Conservation (phyloP, 1,140 invertebrate genomes). For the Physella acuta region DNA sequence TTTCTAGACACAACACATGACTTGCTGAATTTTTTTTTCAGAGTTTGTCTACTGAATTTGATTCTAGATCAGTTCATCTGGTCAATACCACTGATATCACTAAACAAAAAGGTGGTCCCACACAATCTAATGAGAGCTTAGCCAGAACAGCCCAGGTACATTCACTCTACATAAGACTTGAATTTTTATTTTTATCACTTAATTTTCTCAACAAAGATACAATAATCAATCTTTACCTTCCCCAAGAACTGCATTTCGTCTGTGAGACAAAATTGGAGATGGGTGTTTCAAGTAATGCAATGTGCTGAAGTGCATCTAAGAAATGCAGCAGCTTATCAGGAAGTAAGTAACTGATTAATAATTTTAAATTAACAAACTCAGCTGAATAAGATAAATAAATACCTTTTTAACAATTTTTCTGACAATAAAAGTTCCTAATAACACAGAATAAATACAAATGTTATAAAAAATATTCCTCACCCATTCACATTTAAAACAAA, state of each 20-base stretch:
- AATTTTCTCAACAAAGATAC: neutral
- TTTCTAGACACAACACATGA: no score
- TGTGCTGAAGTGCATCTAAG: conserved; percentile 45
- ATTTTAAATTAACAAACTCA: no score
- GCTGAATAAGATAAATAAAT: neutral
- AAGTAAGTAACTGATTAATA: no score
- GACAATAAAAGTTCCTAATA: neutral
- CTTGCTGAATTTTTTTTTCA: conserved; percentile 27
- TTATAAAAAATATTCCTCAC: no score
- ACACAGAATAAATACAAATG: no score
- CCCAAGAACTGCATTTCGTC: conserved; percentile 41
- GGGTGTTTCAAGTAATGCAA: conserved; percentile 40
- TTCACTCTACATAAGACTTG: neutral
- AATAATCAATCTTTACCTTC: neutral
- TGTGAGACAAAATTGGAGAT: conserved; percentile 43
- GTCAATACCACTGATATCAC: conserved; percentile 38
- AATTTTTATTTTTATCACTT: neutral
- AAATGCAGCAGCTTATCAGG: conserved; percentile 45
- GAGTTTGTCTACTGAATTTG: conserved; percentile 40
- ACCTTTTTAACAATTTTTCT: neutral
- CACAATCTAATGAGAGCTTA: conserved; percentile 41
- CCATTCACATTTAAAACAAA: no score
- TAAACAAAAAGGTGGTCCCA: conserved; percentile 26
- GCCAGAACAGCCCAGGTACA: conserved; percentile 42
- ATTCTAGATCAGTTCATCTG: conserved; percentile 39